A percentile compares a stretch with the other conserved stretches of the same genome.
These are phyloP conservation scores for Eupeodes latifasciatus DNA, from an alignment of 2,888 invertebrate species.

Conservation along the genomic window DNA sequence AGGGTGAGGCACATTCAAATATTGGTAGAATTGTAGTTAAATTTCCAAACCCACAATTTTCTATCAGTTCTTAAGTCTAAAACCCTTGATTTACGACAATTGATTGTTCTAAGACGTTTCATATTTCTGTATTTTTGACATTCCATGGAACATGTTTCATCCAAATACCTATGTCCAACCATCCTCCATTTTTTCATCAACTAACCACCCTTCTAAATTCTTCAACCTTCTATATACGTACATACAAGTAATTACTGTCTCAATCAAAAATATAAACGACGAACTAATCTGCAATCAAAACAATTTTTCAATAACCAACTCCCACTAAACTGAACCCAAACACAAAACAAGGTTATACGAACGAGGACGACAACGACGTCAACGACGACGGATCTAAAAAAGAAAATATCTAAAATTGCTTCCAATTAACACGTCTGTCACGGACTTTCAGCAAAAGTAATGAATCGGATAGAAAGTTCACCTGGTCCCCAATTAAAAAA, in stretches of 20 bases:
- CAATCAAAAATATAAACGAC: constrained; percentile 34
- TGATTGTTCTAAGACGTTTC: too few relatives aligned
- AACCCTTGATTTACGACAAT: too few relatives aligned
- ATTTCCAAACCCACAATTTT: too few relatives aligned
- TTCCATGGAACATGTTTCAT: too few relatives aligned
- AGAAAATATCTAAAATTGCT: constrained; percentile 67
- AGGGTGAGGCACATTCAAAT: too few relatives aligned
- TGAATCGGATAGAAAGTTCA: constrained; percentile 64
- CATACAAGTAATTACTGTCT: neutral
- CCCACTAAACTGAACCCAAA: neutral
- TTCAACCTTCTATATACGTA: neutral
- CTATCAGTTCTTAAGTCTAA: too few relatives aligned
- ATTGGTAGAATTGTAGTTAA: too few relatives aligned
- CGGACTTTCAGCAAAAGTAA: constrained; percentile 48
- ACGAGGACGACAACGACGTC: too few relatives aligned
- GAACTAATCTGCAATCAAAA: constrained; percentile 42
- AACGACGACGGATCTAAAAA: neutral
- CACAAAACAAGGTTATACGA: too few relatives aligned
- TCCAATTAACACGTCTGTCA: constrained; percentile 70
- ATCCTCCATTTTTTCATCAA: too few relatives aligned
- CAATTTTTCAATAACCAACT: constrained; percentile 59
- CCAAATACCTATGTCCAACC: too few relatives aligned
- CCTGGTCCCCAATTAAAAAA: constrained; percentile 75
- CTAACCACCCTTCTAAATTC: neutral
- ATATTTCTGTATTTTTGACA: too few relatives aligned